Base-by-base conservation (phyloP, 2,113 vertebrate species). In the Elgaria multicarinata region DNA sequence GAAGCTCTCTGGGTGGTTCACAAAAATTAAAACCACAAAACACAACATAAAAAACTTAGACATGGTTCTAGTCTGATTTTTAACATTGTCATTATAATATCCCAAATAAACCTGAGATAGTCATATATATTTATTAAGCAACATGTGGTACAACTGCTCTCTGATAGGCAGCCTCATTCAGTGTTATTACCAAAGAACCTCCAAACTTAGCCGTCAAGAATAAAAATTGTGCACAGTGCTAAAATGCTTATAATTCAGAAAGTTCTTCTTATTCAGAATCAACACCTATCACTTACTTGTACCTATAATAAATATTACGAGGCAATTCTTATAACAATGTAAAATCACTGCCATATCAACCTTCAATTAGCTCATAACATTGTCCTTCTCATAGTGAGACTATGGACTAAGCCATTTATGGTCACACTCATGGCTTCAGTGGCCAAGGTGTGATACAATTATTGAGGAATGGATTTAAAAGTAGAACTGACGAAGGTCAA, bases 141-240 rank as follows among this genome's bases (percentile, higher is more conserved):
- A n/a, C 33, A 79, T 39, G 76, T 1, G 44, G 1, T 55, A 22
- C 20, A 72, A 39, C 8, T 85, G 33, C 39, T 71, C 9, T 84
- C 20, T 53, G 8, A 53, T 28, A 71, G 18, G 16, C 42, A 74
- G 20, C 2, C 31, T 72, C 3, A 9, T 72, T 22, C 33, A 46
- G 31, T 66, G 13, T 10, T 0, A 0, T 36, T 91, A 12, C 7
- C 44, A 18, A 44, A 50, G 7, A 71, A n/a, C 31, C 31, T 14
- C 64, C 50, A 8, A 53, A 89, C 7, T 36, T 50, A 92, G 64
- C 36, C 75, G 16, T 74, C n/a, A 62, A 58, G 26, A 31, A 13
- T 74, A 6, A 75, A 85, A 2, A 20, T 39, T 91, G 24, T 1
- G 6, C 16, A 66, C 13, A 69, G 58, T 46, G 10, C 44, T 33